Conservation (phyloP, 2,888 invertebrate species). For the Drosophila meridionalis region DNA sequence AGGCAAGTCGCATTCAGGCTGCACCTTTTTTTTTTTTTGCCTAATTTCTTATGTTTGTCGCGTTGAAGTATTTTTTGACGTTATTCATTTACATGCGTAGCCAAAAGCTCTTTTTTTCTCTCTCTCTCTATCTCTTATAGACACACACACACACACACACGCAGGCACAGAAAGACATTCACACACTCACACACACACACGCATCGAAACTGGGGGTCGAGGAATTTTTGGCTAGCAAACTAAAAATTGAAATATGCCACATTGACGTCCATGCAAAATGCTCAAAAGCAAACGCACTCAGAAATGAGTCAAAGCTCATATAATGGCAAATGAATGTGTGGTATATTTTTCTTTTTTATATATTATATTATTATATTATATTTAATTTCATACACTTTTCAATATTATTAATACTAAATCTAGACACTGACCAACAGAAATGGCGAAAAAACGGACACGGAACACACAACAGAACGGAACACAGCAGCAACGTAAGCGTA, state of each 20-base stretch:
- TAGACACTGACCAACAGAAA: constrained; percentile 40
- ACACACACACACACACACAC: constrained; percentile 2
- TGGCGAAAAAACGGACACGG: constrained; percentile 49
- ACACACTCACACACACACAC: constrained; percentile 27
- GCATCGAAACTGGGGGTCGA: constrained; percentile 50
- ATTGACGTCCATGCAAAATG: constrained; percentile 46
- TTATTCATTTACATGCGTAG: constrained; percentile 61
- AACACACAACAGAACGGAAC: constrained; percentile 62
- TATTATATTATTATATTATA: background rate
- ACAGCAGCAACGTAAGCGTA: constrained; percentile 57
- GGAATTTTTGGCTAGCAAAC: constrained; percentile 63
- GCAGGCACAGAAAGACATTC: constrained; percentile 7
- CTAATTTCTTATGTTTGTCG: constrained; percentile 66
- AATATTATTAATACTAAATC: constrained; percentile 23
- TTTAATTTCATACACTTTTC: constrained; percentile 19
- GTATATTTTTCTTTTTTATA: background rate
- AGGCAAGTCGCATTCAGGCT: constrained; percentile 5
- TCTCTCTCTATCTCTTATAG: background rate
- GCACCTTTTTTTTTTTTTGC: constrained; percentile 52
- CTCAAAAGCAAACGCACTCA: constrained; percentile 25
- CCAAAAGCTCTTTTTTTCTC: constrained; percentile 42
- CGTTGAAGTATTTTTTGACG: constrained; percentile 57
- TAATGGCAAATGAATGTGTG: constrained; percentile 12
- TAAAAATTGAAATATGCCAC: constrained; percentile 57
- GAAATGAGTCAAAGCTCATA: constrained; percentile 30